A percentile compares a stretch with the other conserved stretches of the same genome.
Evolutionary conservation across 2,797 vertebrate species (phyloP).

Genomic region (Bucorvus abyssinicus): DNA sequence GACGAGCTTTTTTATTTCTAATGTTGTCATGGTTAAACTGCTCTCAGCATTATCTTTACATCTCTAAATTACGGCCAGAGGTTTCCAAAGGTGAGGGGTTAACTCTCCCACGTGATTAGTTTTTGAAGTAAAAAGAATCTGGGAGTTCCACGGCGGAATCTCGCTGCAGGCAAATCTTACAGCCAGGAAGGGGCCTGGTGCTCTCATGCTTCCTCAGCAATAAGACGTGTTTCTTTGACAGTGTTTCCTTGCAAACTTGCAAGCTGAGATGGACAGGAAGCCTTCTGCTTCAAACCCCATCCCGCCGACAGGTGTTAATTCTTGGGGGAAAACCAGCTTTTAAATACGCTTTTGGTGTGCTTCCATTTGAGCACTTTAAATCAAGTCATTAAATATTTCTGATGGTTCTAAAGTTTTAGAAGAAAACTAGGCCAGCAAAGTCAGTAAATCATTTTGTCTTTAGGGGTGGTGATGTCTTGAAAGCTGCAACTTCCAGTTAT

Average conservation of each 20-base stretch:
- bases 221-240: not conserved
- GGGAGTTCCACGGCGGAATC: not conserved
- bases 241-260: not conserved
- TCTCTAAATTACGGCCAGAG: not conserved
- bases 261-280: not conserved
- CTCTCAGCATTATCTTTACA: not conserved
- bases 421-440: slow-evolving; percentile 11
- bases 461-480: not conserved
- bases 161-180: not conserved
- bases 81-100: not conserved
- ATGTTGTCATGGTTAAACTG: not conserved
- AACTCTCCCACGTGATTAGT: not conserved
- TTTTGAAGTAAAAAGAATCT: not conserved
- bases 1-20: not conserved
- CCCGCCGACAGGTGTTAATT: slow-evolving; percentile 6
- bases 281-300: not conserved
- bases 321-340: not conserved
- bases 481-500: not conserved
- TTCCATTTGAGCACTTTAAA: slow-evolving; percentile 17
- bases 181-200: not conserved
- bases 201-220: not conserved
- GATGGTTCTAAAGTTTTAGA: not conserved
- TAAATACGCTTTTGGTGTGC: not conserved
- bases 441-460: not conserved
- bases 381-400: slow-evolving; percentile 35